Evolutionary conservation across 2,113 vertebrate species (phyloP).

Genomic region (Mastomys coucha): DNA sequence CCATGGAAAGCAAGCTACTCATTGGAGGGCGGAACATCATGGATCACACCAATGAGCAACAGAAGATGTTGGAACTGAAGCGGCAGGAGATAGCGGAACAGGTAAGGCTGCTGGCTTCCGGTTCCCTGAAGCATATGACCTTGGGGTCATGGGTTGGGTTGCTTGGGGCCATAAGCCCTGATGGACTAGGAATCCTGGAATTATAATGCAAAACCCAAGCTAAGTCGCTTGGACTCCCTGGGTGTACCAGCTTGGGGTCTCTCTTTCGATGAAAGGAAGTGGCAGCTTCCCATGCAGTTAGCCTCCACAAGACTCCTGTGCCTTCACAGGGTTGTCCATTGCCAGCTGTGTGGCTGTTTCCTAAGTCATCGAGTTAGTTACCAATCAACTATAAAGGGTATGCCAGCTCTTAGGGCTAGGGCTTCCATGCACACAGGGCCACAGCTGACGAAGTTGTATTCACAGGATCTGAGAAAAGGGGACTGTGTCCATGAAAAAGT

Average conservation of each 20-base stretch:
- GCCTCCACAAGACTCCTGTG: neutral
- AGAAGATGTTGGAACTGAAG: constrained; percentile 95
- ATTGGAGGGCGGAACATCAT: constrained; percentile 97
- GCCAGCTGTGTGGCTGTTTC: neutral
- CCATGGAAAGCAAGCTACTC: constrained; percentile 98
- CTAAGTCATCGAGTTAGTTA: constrained; percentile 7
- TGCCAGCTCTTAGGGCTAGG: neutral
- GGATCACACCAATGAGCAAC: constrained; percentile 98
- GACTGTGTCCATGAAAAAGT: neutral
- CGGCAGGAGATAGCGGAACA: constrained; percentile 97
- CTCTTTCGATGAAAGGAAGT: neutral
- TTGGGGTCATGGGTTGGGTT: neutral
- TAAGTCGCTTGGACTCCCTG: accelerated
- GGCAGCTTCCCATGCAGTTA: neutral
- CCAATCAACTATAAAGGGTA: neutral
- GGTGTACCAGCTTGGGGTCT: neutral
- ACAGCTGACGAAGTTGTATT: neutral
- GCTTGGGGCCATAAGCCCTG: neutral
- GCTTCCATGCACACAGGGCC: neutral
- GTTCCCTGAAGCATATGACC: accelerated
- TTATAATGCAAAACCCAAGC: neutral
- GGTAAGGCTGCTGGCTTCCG: constrained; percentile 82
- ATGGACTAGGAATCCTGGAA: neutral
- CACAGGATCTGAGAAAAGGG: neutral
- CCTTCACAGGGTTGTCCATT: neutral